Base-by-base conservation (phyloP, 2,113 vertebrate species). In the Mastomys coucha region DNA sequence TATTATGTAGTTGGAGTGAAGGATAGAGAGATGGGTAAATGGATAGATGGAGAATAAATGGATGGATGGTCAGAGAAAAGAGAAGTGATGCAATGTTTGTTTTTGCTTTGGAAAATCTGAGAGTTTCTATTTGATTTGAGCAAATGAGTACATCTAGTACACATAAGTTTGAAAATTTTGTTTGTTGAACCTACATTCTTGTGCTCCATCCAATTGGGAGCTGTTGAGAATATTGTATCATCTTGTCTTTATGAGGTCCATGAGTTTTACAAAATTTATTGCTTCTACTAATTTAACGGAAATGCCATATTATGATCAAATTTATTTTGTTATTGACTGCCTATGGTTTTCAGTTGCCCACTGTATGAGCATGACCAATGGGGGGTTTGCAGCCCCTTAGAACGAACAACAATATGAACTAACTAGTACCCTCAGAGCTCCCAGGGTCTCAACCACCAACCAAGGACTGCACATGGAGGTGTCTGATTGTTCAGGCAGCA, bases 151-250 rank as follows among this genome's bases (percentile, higher is more conserved):
- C 56, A 49, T 26, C 63, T 73, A 78, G 9, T 2, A 65, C 4
- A 86, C 42, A 85, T 60, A 93, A 56, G 28, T 72, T 60, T 91
- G 36, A 90, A 96, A 88, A 36, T 13, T 69, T 89, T 78, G 82
- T 90, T 90, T 85, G 67, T 14, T 63, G 36, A 91, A 75, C 95
- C 49, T 49, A 69, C 39, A 63, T 88, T 91, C 93, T 51, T 77
- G 26, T 78, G 36, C n/a, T 89, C 36, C 16, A 87, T 86, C 49
- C 36, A 89, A 12, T 1, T 78, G 85, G 45, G 14, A 88, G 56
- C 88, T 94, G 10, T 90, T 75, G 58, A 60, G 84, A 94, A 60
- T 0, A 86, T 89, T 72, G 49, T 0, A 76, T n/a, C 70, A 76
- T 26, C 67, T 92, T 56, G 81, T 96, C 70, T 49, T 89, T 16